Base-by-base conservation (phyloP, 2,888 invertebrate genomes). In the Ariolimax columbianus region DNA sequence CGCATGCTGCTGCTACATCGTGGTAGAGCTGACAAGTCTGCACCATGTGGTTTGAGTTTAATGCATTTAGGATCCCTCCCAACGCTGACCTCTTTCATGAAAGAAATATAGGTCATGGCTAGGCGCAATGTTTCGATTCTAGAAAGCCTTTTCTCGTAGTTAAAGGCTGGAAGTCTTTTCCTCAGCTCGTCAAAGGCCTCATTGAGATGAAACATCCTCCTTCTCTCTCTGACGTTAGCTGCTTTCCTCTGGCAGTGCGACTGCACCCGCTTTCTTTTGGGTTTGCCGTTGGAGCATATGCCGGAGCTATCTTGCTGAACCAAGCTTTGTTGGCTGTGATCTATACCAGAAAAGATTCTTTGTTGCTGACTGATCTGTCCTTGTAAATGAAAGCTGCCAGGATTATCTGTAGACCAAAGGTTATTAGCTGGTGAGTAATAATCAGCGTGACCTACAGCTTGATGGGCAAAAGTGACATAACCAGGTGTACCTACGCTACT, bases 81-180 rank as follows among this genome's bases (percentile, higher is more conserved):
- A 26, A 89, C 89, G 2, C 90, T 89, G n/a, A 98, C 95, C 92
- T 98, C 98, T 43, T 97, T 96, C 98, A 99, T 98, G 94, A 98
- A 98, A 88, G 97, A 97, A 91, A 99, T 99, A 95, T 99, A 99
- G 0, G 98, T 98, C 92, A 98, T 98, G 82, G 98, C 98, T 90
- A 98, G 95, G 0, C 98, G 96, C 0, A 99, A 95, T 0, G 98
- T 99, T 95, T 99, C 98, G 40, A 93, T 93, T 17, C 93, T 85
- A 6, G 92, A 92, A 40, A 92, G 89, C 40, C 91, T 88, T 86
- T 92, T 92, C 87, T 93, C 92, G 86, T 92, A 91, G 82, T 92
- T 92, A 87, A 93, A 92, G 26, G 91, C 92, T 23, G 93, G 93
- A 2, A 93, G 88, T n/a, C 90, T 88, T 84, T 91, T 90, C 72